A percentile compares a stretch with the other conserved stretches of the same genome.
Evolutionary conservation across 1,140 invertebrate genomes (phyloP).

Genomic region (Cotesia vestalis): DNA sequence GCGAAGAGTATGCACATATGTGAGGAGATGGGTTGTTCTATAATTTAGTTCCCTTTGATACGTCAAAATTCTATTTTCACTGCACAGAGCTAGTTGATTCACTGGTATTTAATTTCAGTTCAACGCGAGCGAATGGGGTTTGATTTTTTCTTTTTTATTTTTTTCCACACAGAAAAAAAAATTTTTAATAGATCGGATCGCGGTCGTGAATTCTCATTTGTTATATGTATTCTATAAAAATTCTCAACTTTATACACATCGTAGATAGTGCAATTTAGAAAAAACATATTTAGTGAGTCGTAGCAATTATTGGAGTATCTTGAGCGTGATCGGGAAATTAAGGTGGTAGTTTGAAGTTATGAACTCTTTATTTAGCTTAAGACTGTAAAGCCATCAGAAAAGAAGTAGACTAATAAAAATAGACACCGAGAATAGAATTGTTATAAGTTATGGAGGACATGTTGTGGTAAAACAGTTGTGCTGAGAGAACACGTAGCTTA

Average conservation of each 20-base stretch:
- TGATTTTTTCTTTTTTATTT: neutral
- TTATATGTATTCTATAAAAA: too few relatives aligned
- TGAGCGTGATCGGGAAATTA: neutral
- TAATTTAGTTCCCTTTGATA: conserved; percentile 41
- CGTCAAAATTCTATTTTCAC: conserved; percentile 38
- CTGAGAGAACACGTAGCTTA: neutral
- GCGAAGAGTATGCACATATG: conserved; percentile 16
- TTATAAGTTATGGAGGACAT: neutral
- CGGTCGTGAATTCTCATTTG: too few relatives aligned
- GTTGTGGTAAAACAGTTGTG: conserved; percentile 12
- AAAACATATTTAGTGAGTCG: too few relatives aligned
- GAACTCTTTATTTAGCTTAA: too few relatives aligned
- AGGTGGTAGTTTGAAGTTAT: neutral
- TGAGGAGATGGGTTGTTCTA: conserved; percentile 35
- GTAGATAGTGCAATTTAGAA: too few relatives aligned
- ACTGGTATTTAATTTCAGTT: conserved; percentile 25
- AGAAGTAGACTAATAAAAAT: neutral
- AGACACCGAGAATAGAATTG: neutral
- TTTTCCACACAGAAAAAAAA: too few relatives aligned
- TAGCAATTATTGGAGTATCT: too few relatives aligned
- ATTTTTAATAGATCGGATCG: too few relatives aligned
- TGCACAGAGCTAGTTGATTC: neutral
- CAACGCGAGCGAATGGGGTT: neutral
- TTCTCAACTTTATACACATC: too few relatives aligned
- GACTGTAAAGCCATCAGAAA: neutral